Base-by-base conservation (phyloP, 1,140 invertebrate species). In the Sinonovacula constricta region DNA sequence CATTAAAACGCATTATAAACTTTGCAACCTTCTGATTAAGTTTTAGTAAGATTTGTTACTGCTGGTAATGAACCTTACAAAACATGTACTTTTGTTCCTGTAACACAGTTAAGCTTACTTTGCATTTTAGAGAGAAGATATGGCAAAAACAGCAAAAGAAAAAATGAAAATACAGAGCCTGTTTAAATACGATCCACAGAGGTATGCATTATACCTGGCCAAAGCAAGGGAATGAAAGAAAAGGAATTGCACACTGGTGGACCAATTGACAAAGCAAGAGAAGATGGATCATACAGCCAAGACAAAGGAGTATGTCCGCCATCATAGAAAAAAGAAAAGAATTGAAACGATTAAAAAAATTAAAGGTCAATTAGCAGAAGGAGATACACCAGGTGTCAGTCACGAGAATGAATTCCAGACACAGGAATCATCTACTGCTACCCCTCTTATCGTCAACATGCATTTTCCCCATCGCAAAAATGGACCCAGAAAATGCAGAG, bases 401-500 rank as follows among this genome's bases (percentile, higher is more conserved):
- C 3, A 7, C n/a, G 26, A 24, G 49, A 71, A 56, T 62, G 69
- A 56, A 26, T 71, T 60, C 36, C 54, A 71, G n/a, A 60, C 69
- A n/a, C 33, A 2, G 15, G 34, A 36, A 5, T 26, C 18, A 7
- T 24, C 1, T 54, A 30, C 24, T 54, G 22, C n/a, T 22, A 26
- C 3, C 62, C 59, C 26, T 15, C 33, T 74, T 26, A 14, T 36
- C 10, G 70, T 74, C n/a, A 74, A 54, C 12, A 62, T 62, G 60
- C 30, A 0, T 14, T 74, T 74, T 74, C 70, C 59, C 33, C 45
- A 63, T 63, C 15, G 70, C n/a, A 51, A 28, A 74, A 74, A 74
- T 65, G 70, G 70, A 33, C 57, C 60, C 2, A 63, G 49, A 34
- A 74, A 36, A 60, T 12, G 28, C 65, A 18, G 14, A 26, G 5